phyloP scores from a whole-genome alignment of 2,113 vertebrate species.

The Hystrix cristata region DNA sequence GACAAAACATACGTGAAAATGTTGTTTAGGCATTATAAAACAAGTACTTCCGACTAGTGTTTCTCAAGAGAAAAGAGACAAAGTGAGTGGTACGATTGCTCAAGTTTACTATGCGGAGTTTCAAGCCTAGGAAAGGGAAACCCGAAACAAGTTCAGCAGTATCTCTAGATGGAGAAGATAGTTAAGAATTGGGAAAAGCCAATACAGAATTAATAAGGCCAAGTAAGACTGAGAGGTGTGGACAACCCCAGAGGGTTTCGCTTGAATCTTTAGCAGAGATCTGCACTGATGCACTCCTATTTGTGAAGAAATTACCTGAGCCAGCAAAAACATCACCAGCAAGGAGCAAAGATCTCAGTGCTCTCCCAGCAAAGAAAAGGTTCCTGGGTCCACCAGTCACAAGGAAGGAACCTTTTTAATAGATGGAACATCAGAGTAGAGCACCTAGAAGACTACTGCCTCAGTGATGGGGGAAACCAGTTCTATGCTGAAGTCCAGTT shows the following conservation, averaged over 20 bases:
- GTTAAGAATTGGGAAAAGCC: background rate
- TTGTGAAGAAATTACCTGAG: background rate
- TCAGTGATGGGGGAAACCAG: background rate
- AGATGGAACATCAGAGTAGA: background rate
- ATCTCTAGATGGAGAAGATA: background rate
- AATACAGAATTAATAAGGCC: background rate
- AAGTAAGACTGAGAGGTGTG: background rate
- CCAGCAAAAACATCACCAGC: background rate
- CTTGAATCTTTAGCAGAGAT: background rate
- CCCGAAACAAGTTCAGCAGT: background rate
- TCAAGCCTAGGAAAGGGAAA: background rate
- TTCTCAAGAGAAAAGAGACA: background rate
- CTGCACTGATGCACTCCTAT: background rate
- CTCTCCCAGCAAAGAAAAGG: background rate
- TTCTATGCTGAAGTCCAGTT: background rate
- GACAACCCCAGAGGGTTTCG: background rate
- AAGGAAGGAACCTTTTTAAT: rapidly evolving
- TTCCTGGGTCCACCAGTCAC: background rate
- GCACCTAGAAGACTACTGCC: background rate
- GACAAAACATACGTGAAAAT: background rate
- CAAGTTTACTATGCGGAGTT: background rate
- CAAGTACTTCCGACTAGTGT: background rate
- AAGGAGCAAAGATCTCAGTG: background rate
- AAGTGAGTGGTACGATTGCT: background rate
- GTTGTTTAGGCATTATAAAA: background rate